These are phyloP conservation scores for Hirtodrosophila duncani DNA, from an alignment of 2,888 invertebrate species.

Conservation along the genomic window DNA sequence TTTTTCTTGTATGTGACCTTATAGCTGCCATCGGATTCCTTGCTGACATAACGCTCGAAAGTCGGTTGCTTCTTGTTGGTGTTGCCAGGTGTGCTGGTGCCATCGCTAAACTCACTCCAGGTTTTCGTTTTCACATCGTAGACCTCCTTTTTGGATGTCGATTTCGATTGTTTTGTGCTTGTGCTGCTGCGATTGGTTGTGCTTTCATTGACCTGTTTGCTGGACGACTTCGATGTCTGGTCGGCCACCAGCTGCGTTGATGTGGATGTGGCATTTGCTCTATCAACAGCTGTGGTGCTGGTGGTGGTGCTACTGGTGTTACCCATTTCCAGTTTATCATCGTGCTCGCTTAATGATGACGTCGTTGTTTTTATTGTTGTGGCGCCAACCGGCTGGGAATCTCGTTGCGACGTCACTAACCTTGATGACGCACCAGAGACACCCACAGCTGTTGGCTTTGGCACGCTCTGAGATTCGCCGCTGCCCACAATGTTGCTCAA, in stretches of 20 bases:
- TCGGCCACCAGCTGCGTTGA: conserved; percentile 20
- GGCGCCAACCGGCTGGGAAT: conserved; percentile 35
- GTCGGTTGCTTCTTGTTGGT: conserved; percentile 71
- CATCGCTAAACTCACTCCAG: conserved; percentile 75
- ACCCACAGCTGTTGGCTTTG: conserved; percentile 35
- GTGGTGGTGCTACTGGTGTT: conserved; percentile 18
- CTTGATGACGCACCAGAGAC: conserved; percentile 35
- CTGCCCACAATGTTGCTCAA: conserved; percentile 27
- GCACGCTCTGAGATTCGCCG: conserved; percentile 65
- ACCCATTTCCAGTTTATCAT: conserved; percentile 39
- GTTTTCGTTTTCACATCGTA: conserved; percentile 78
- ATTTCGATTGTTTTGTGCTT: conserved; percentile 52
- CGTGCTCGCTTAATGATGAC: conserved; percentile 34
- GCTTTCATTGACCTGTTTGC: conserved; percentile 54
- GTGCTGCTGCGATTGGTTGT: conserved; percentile 34
- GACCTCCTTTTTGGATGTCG: conserved; percentile 74
- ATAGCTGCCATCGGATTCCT: conserved; percentile 76
- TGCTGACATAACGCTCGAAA: conserved; percentile 77
- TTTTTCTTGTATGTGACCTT: conserved; percentile 78
- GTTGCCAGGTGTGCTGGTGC: conserved; percentile 25
- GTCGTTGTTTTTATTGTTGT: conserved; percentile 55
- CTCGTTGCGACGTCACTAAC: conserved; percentile 62
- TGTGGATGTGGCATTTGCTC: conserved; percentile 22
- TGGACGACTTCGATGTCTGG: conserved; percentile 24
- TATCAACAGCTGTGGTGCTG: conserved; percentile 23